phyloP scores from a whole-genome alignment of 2,797 vertebrate genomes.

The Falco peregrinus region DNA sequence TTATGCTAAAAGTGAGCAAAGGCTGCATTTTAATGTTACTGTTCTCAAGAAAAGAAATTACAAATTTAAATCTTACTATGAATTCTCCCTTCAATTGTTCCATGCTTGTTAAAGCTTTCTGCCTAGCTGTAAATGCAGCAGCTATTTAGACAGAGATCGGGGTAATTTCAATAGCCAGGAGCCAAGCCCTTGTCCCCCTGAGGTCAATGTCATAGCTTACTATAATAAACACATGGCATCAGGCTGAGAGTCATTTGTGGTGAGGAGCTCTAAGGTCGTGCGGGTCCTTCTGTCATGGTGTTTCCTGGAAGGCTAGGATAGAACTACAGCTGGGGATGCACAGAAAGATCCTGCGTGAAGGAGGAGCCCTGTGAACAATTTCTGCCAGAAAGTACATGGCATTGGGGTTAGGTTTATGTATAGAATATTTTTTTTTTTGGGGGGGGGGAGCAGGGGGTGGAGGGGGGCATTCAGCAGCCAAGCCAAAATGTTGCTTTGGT shows the following conservation, averaged over 20 bases:
- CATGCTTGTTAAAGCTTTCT: not conserved
- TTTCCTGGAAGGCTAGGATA: slow-evolving; percentile 19
- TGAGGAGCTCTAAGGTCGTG: not conserved
- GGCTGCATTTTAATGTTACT: not conserved
- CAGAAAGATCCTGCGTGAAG: rapidly evolving
- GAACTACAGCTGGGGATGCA: not conserved
- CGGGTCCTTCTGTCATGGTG: not conserved
- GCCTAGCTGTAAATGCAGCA: slow-evolving; percentile 17
- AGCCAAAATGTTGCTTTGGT: not conserved
- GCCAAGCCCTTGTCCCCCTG: not conserved
- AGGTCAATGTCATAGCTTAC: slow-evolving; percentile 47
- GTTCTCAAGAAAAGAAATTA: not conserved
- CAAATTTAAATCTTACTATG: not conserved
- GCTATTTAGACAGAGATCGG: not conserved
- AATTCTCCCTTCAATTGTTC: not conserved
- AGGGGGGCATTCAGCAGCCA: not conserved
- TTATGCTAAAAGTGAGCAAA: not conserved
- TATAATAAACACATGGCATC: slow-evolving; percentile 35
- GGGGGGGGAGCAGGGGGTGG: no score
- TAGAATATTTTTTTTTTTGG: not conserved
- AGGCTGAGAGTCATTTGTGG: slow-evolving; percentile 3
- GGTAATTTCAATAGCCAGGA: slow-evolving; percentile 31
- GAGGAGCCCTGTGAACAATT: not conserved
- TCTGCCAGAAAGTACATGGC: not conserved
- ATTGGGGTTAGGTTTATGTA: not conserved